Evolutionary conservation across 2,888 invertebrate species (phyloP), one percentile per base, ranked within the genome.

Genomic region (Hypselothyrea guttata): DNA sequence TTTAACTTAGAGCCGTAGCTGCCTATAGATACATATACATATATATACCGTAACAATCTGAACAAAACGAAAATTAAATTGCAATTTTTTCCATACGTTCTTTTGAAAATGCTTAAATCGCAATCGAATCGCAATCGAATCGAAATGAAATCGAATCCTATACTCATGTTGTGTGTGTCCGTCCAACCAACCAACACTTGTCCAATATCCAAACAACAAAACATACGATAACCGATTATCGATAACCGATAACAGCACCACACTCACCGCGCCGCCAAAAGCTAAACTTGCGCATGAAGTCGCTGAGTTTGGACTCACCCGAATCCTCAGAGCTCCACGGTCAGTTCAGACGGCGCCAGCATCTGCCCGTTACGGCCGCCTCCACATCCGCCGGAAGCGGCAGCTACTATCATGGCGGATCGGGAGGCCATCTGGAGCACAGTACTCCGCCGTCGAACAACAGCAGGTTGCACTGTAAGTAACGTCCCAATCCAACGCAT

Each of bases 231-330:
- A 55, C 33, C 58, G 4, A n/a, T 9, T 1, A 28, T 8, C 28
- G 28, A 28, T 9, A 7, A 4, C 4, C 38, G 18, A 16, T 16
- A 68, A 90, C 93, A 97, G 97, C 97, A 90, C 97, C 97, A 84
- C 97, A 98, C 91, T 98, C 97, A 90, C 98, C 98, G 88, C 94
- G 97, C 89, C 94, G 97, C 68, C 97, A 97, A 92, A 96, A 97
- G 92, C 93, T 98, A 91, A 97, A 98, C 92, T 94, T 98, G 91
- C 94, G 98, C 90, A 98, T 98, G 98, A 98, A 98, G 93, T 97
- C 97, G 90, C 93, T 98, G 86, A 98, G 98, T 66, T 92, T 98
- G 93, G 98, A 98, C 91, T 97, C 97, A 28, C 98, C 98, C 68
- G 98, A 98, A 90, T 96, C 96, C 84, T 94, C 96, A 63, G 96